Percentiles rank a stretch among this genome's conserved stretches.
These are phyloP conservation scores for Parauchenoglanis punctatus DNA, from an alignment of 2,797 vertebrate genomes.

Conservation along the genomic window DNA sequence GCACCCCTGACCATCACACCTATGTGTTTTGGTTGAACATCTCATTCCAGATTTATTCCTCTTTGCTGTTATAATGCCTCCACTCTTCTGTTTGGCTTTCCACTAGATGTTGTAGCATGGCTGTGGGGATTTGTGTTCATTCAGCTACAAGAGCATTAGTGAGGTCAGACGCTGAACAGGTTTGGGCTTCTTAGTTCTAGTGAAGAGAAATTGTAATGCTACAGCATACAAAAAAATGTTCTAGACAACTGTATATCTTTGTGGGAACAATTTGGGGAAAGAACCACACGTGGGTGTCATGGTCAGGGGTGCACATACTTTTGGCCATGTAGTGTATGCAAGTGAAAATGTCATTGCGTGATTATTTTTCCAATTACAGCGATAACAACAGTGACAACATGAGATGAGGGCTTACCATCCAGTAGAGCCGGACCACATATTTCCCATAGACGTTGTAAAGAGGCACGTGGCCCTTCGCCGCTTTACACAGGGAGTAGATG, in stretches of 20 bases:
- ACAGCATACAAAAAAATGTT: neutral
- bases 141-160: neutral
- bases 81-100: neutral
- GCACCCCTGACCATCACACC: neutral
- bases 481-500: slow-evolving; percentile 90
- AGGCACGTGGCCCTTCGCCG: slow-evolving; percentile 78
- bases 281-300: too few relatives aligned
- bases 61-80: neutral
- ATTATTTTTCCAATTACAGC: neutral
- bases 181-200: neutral
- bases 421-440: slow-evolving; percentile 88
- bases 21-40: neutral
- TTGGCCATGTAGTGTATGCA: neutral
- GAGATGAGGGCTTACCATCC: slow-evolving; percentile 83
- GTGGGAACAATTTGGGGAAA: neutral
- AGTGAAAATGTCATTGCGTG: neutral
- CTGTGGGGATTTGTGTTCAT: neutral
- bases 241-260: neutral
- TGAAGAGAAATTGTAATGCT: neutral
- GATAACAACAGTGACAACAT: neutral
- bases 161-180: neutral
- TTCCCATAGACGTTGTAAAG: slow-evolving; percentile 90
- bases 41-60: neutral
- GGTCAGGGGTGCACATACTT: neutral
- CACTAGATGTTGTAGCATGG: neutral